A percentile compares a stretch with the other conserved stretches of the same genome.
Conservation (phyloP, 2,113 vertebrate genomes). For the Anhinga anhinga region DNA sequence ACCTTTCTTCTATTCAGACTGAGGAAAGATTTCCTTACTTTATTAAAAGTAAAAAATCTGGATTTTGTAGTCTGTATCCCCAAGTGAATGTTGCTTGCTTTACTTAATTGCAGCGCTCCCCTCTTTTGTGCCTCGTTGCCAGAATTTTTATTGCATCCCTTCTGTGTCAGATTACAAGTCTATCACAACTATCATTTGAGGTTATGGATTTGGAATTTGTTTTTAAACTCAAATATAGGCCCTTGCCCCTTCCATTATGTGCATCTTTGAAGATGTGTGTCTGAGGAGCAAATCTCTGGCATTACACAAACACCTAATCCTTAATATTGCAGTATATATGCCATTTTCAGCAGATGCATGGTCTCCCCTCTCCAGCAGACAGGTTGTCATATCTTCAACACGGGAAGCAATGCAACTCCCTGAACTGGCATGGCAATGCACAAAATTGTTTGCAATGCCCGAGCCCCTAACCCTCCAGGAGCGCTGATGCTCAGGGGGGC, state of each 20-base stretch:
- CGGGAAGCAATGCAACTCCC: rapidly evolving
- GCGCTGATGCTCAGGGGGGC: background rate
- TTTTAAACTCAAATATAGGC: background rate
- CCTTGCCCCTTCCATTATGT: background rate
- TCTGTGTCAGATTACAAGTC: background rate
- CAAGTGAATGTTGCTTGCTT: background rate
- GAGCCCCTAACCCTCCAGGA: background rate
- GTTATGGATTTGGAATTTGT: background rate
- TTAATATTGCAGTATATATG: background rate
- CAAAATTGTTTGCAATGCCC: no score
- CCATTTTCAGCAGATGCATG: background rate
- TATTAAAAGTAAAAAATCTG: background rate
- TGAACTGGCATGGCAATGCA: background rate
- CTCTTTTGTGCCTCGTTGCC: background rate
- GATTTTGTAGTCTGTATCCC: background rate
- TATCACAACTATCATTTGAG: background rate
- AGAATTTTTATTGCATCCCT: background rate
- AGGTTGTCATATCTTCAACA: background rate
- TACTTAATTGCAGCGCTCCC: background rate
- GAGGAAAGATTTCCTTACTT: background rate
- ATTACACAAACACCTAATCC: background rate
- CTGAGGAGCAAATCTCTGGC: background rate
- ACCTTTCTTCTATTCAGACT: background rate
- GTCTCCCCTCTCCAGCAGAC: background rate
- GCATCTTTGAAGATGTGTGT: rapidly evolving